Conservation (phyloP, 1,140 invertebrate genomes). For the Ylistrum balloti region DNA sequence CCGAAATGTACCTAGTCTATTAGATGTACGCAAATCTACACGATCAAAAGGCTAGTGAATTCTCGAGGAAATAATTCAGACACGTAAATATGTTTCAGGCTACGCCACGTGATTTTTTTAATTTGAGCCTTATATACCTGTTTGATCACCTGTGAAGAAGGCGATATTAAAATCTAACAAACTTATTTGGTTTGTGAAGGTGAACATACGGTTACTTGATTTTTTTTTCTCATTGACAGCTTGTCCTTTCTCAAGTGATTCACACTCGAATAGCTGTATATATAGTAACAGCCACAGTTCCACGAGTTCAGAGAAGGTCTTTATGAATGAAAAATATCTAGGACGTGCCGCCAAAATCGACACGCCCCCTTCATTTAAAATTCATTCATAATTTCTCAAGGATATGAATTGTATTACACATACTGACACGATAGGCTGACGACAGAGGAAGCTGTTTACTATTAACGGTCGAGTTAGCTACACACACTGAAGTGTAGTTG, state of each 20-base stretch:
- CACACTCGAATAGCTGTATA: not conserved
- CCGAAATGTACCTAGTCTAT: not conserved
- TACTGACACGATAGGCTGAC: not conserved
- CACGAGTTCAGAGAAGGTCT: not conserved
- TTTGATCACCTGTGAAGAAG: not conserved
- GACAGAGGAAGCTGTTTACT: not conserved
- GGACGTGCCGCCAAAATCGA: not conserved
- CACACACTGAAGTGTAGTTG: not conserved
- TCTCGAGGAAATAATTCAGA: not conserved
- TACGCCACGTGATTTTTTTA: not conserved
- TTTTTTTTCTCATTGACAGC: not conserved
- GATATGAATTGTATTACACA: conserved; percentile 39
- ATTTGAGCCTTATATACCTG: not conserved
- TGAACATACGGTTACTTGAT: not conserved
- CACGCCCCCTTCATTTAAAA: not conserved
- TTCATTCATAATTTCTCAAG: conserved; percentile 35
- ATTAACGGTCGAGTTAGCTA: not conserved
- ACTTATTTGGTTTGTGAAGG: not conserved
- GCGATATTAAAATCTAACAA: conserved; percentile 20
- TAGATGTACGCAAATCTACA: not conserved
- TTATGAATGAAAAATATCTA: not conserved
- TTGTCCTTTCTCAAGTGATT: not conserved
- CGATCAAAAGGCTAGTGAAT: not conserved
- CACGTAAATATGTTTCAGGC: not conserved
- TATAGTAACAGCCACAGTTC: not conserved